Percentiles rank a stretch among this genome's conserved stretches.
phyloP scores from a whole-genome alignment of 2,113 vertebrate genomes.

The Pluvianellus socialis region DNA sequence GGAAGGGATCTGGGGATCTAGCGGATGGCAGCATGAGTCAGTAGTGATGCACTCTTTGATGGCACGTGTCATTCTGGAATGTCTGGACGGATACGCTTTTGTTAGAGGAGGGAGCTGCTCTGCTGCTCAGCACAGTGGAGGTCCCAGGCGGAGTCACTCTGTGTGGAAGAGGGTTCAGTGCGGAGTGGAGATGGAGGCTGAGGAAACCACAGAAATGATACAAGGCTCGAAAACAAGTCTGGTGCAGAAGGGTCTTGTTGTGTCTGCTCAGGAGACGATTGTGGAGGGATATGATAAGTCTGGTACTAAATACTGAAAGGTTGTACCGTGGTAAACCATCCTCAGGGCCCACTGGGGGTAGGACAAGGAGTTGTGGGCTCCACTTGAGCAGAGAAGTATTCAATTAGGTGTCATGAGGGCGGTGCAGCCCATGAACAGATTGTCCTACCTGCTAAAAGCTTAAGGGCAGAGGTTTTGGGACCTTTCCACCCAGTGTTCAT shows the following conservation, averaged over 20 bases:
- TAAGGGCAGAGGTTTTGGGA: not conserved
- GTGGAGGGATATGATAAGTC: not conserved
- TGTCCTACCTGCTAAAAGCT: not conserved
- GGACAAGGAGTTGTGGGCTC: not conserved
- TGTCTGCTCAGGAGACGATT: not conserved
- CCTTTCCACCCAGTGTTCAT: not conserved
- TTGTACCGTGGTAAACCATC: not conserved
- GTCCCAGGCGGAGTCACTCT: not conserved
- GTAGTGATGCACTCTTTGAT: rapidly evolving
- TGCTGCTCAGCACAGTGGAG: not conserved
- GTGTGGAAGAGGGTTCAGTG: not conserved
- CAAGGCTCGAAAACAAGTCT: conserved; percentile 8
- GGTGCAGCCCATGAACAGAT: not conserved
- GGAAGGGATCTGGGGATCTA: not conserved
- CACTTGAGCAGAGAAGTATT: not conserved
- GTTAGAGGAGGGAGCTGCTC: not conserved
- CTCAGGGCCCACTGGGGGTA: not conserved
- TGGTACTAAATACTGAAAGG: not conserved
- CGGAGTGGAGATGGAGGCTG: not conserved
- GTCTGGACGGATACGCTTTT: rapidly evolving
- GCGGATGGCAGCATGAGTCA: not conserved
- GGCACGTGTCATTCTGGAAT: not conserved
- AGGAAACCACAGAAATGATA: not conserved
- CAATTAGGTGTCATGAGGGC: rapidly evolving
- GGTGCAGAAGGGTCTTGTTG: not conserved